A percentile compares a stretch with the other conserved stretches of the same genome.
Conservation (phyloP, 2,888 invertebrate species). For the Steromphala cineraria region DNA sequence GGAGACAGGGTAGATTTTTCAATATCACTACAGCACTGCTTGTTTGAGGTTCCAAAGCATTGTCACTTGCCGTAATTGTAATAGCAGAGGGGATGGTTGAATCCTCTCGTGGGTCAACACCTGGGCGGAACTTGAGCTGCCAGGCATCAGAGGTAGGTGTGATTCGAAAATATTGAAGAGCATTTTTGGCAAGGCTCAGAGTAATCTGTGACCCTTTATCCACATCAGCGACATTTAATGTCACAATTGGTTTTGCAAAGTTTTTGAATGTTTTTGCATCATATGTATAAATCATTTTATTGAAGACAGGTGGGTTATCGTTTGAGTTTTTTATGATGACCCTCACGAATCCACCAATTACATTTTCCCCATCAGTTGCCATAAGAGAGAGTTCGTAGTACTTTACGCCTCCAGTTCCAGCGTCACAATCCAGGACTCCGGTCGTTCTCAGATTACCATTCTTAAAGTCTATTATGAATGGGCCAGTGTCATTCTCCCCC, state of each 20-base stretch:
- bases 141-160: neutral
- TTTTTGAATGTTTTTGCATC: neutral
- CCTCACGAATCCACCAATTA: neutral
- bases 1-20: neutral
- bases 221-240: neutral
- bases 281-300: neutral
- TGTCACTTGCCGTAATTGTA: neutral
- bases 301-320: neutral
- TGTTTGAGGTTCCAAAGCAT: neutral
- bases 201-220: neutral
- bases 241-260: neutral
- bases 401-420: neutral
- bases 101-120: neutral
- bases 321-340: neutral
- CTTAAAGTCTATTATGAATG: neutral
- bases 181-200: neutral
- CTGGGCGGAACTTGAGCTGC: neutral
- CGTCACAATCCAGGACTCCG: neutral
- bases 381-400: neutral
- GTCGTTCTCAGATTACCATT: neutral
- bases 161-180: neutral
- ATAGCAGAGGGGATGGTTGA: neutral
- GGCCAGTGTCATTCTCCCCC: neutral
- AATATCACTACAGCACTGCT: neutral
- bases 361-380: neutral